phyloP scores from a whole-genome alignment of 2,113 vertebrate species.

The Paramisgurnus dabryanus region DNA sequence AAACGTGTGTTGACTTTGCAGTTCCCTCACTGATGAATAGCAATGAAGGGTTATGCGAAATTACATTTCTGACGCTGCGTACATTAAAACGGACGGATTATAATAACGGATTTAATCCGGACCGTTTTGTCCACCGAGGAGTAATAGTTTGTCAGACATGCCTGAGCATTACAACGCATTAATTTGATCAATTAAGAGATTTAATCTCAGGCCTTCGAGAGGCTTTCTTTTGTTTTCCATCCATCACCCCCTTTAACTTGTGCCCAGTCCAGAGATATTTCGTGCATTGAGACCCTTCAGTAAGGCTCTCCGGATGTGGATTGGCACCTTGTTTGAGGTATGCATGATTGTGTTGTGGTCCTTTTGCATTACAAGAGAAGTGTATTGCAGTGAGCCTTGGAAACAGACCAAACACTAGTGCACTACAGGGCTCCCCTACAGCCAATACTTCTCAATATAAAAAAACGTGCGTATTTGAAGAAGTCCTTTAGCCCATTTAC shows the following conservation, averaged over 20 bases:
- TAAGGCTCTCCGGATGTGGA: conserved; percentile 62
- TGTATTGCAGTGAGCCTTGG: conserved; percentile 69
- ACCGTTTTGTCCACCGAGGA: conserved; percentile 45
- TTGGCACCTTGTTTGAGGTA: conserved; percentile 72
- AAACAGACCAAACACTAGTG: conserved; percentile 74
- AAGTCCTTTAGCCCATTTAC: conserved; percentile 76
- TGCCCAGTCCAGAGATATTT: conserved; percentile 31
- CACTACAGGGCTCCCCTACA: conserved; percentile 66
- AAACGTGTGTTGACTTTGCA: conserved; percentile 78
- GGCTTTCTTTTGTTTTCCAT: conserved; percentile 26
- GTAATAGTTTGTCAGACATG: conserved; percentile 52
- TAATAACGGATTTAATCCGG: conserved; percentile 59
- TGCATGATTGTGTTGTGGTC: conserved; percentile 62
- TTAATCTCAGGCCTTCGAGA: conserved; percentile 24
- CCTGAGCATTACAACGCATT: conserved; percentile 46
- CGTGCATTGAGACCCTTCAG: conserved; percentile 16
- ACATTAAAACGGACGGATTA: conserved; percentile 60
- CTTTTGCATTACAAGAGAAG: conserved; percentile 75
- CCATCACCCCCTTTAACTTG: conserved; percentile 21
- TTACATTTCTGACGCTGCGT: conserved; percentile 72
- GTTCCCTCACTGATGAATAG: conserved; percentile 78
- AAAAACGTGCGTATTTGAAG: conserved; percentile 78
- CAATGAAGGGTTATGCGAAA: conserved; percentile 77
- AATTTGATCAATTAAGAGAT: conserved; percentile 52
- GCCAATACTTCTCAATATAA: conserved; percentile 73